These are phyloP conservation scores for Gambusia affinis DNA, from an alignment of 2,113 vertebrate species.

Conservation along the genomic window DNA sequence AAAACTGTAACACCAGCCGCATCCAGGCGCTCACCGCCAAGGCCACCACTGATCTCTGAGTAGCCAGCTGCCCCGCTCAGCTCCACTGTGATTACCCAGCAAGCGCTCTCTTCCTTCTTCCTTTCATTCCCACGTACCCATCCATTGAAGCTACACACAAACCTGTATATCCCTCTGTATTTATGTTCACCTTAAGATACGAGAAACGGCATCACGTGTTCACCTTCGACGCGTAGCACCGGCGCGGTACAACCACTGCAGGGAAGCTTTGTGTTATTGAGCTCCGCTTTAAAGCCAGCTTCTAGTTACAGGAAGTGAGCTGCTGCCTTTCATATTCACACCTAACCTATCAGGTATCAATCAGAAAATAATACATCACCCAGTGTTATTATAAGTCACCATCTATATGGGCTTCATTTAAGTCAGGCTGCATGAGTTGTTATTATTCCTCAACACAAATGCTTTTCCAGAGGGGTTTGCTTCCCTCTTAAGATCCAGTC, in stretches of 20 bases:
- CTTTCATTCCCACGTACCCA: conserved; percentile 27
- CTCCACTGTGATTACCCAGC: conserved; percentile 52
- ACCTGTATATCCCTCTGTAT: conserved; percentile 9
- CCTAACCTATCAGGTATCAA: conserved; percentile 4
- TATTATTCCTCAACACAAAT: not conserved
- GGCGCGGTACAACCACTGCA: conserved; percentile 44
- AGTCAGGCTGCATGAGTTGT: not conserved
- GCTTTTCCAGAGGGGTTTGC: no score
- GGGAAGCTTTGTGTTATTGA: conserved; percentile 2
- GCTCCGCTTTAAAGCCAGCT: not conserved
- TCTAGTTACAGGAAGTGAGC: not conserved
- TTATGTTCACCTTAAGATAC: conserved; percentile 32
- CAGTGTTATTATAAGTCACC: not conserved
- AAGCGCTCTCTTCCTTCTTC: conserved; percentile 10
- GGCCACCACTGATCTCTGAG: conserved; percentile 97
- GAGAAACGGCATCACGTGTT: conserved; percentile 20
- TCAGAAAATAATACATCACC: not conserved
- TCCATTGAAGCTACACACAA: conserved; percentile 31
- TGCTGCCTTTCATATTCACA: not conserved
- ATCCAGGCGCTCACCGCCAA: conserved; percentile 97
- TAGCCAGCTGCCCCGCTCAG: conserved; percentile 17
- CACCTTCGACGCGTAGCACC: conserved; percentile 26
- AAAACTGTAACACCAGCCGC: conserved; percentile 93
- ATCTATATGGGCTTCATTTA: not conserved
- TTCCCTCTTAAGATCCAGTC: not conserved